These are phyloP conservation scores for Meghimatium bilineatum DNA, from an alignment of 2,888 invertebrate species.

Conservation along the genomic window DNA sequence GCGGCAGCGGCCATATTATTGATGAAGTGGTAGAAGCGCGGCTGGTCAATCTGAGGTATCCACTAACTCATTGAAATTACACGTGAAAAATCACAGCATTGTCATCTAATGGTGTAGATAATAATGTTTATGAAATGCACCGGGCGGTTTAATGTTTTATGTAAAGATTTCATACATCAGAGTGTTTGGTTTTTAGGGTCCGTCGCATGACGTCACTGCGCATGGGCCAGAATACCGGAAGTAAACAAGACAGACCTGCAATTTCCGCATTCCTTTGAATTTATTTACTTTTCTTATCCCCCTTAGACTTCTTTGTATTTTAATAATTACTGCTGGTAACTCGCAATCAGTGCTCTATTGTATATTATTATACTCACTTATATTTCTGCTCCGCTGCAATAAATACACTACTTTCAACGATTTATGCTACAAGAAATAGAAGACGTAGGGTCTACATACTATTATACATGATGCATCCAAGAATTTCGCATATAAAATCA, in stretches of 20 bases:
- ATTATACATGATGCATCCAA: too few relatives aligned
- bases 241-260: constrained; percentile 29
- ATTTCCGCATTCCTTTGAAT: constrained; percentile 34
- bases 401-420: too few relatives aligned
- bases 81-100: background rate
- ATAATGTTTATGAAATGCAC: background rate
- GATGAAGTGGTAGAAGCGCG: background rate
- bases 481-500: too few relatives aligned
- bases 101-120: background rate
- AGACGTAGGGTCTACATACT: too few relatives aligned
- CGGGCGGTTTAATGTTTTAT: background rate
- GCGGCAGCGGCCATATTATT: constrained; percentile 31
- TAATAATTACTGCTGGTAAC: background rate
- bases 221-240: constrained; percentile 40
- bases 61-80: background rate
- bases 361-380: background rate
- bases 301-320: background rate
- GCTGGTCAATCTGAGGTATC: background rate
- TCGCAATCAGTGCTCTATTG: background rate
- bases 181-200: background rate
- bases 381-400: too few relatives aligned
- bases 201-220: constrained; percentile 29
- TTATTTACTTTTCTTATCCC: background rate
- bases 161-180: background rate
- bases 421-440: too few relatives aligned